These are phyloP conservation scores for Anodontia alba DNA, from an alignment of 2,888 invertebrate genomes.

Conservation along the genomic window DNA sequence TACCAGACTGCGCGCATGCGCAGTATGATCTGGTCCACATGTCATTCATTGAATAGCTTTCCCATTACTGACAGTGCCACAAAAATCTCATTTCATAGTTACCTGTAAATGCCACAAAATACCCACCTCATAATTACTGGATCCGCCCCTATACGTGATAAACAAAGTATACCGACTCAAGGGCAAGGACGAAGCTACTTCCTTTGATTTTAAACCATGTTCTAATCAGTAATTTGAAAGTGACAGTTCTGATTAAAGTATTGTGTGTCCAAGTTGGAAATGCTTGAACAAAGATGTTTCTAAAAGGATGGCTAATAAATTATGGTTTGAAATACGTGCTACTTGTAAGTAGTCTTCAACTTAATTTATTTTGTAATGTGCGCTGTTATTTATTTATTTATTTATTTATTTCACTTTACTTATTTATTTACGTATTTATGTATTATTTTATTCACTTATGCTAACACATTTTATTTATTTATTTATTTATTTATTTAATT, in stretches of 20 bases:
- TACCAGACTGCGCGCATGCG: too few species aligned
- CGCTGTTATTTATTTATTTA: too few species aligned
- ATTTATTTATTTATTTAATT: too few species aligned
- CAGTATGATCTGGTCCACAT: too few species aligned
- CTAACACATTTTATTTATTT: too few species aligned
- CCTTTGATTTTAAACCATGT: background rate
- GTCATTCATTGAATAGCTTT: too few species aligned
- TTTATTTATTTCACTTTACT: too few species aligned
- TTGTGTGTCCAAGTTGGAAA: background rate
- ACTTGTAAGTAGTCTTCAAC: conserved; percentile 27
- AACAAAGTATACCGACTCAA: background rate
- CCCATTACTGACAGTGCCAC: too few species aligned
- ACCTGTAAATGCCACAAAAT: too few species aligned
- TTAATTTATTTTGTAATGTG: background rate
- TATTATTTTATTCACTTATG: too few species aligned
- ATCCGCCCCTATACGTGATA: background rate
- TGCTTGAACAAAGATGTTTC: background rate
- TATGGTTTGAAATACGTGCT: conserved; percentile 30
- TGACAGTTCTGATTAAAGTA: background rate
- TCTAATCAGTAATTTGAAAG: background rate
- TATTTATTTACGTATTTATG: too few species aligned
- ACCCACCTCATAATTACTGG: background rate
- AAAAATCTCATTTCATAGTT: too few species aligned
- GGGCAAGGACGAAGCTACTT: background rate
- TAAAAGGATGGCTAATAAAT: conserved; percentile 28